phyloP scores from a whole-genome alignment of 2,888 invertebrate genomes.

The Tinea pellionella region DNA sequence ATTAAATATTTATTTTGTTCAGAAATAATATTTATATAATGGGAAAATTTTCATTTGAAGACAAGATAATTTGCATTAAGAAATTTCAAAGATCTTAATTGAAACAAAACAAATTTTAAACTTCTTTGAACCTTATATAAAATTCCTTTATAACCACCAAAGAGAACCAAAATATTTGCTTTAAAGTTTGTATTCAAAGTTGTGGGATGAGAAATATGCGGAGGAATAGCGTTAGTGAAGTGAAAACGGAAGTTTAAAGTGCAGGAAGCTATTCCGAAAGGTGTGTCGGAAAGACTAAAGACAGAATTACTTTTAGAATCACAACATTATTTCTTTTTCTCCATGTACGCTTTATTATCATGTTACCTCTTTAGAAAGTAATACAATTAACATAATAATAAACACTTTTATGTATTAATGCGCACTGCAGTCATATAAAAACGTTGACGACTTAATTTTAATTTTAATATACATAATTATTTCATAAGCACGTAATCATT shows the following conservation, averaged over 20 bases:
- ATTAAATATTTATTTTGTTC: no score
- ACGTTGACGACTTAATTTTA: no score
- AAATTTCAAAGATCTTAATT: background rate
- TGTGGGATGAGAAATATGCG: constrained; percentile 10
- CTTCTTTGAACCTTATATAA: background rate
- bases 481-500: no score
- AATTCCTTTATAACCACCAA: constrained; percentile 3
- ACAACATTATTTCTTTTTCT: background rate
- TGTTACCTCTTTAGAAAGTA: no score
- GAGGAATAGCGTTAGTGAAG: background rate
- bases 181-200: constrained; percentile 5
- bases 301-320: background rate
- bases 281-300: background rate
- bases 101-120: constrained; percentile 5
- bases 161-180: constrained; percentile 11
- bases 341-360: background rate
- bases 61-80: background rate
- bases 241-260: background rate
- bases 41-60: background rate
- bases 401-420: background rate
- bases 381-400: no score
- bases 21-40: no score
- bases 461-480: no score
- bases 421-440: no score
- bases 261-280: background rate